These are phyloP conservation scores for Orbicella faveolata DNA, from an alignment of 64 coral and sea anemone genomes.

Conservation along the genomic window DNA sequence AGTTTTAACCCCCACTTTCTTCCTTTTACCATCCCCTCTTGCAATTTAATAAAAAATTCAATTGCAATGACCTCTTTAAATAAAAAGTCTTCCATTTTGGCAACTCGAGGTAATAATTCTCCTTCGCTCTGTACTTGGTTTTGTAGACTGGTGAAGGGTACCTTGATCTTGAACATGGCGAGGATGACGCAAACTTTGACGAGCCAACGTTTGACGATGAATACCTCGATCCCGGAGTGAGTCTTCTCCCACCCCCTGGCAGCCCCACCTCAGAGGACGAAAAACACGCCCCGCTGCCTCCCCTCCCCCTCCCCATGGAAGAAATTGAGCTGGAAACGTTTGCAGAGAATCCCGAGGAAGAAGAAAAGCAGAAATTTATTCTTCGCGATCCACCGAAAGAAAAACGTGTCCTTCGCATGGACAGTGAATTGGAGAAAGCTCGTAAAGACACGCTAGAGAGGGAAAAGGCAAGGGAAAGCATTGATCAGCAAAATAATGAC, in stretches of 20 bases:
- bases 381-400: conserved; percentile 55
- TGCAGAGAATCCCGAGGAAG: conserved; percentile 13
- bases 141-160: conserved; percentile 81
- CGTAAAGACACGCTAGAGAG: conserved; percentile 66
- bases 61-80: too few relatives aligned
- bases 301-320: conserved; percentile 73
- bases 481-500: conserved; percentile 43
- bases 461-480: conserved; percentile 48
- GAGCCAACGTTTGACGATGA: conserved; percentile 37
- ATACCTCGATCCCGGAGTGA: conserved; percentile 70
- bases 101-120: too few relatives aligned
- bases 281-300: conserved; percentile 62
- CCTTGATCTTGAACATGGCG: conserved; percentile 67
- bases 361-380: conserved; percentile 48
- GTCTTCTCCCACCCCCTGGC: neutral
- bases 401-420: conserved; percentile 18
- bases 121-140: neutral
- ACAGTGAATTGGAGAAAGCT: conserved; percentile 75
- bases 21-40: too few relatives aligned
- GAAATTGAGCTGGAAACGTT: conserved; percentile 71
- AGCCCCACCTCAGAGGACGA: conserved; percentile 27
- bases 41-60: too few relatives aligned
- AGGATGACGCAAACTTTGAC: neutral
- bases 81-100: too few relatives aligned
- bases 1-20: too few relatives aligned